phyloP scores from a whole-genome alignment of 2,888 invertebrate genomes.

The Papilio protenor region DNA sequence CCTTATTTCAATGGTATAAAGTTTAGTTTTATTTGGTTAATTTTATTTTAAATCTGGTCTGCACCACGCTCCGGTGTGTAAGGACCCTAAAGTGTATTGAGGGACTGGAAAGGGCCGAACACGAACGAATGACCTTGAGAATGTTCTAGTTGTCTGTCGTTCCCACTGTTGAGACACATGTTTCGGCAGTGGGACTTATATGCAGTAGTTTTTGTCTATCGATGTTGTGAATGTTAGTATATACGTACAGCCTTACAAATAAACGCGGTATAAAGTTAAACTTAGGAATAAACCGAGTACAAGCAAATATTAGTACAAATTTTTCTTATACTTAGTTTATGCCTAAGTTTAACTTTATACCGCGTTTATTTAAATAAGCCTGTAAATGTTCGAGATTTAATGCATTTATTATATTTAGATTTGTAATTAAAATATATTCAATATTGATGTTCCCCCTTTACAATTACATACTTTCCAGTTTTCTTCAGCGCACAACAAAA shows the following conservation, averaged over 20 bases:
- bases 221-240: slow-evolving; percentile 26
- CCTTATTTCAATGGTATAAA: too few relatives aligned
- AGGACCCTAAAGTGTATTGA: slow-evolving; percentile 11
- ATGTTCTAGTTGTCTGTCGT: neutral
- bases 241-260: neutral
- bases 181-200: neutral
- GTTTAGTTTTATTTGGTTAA: too few relatives aligned
- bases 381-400: slow-evolving; percentile 1
- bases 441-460: slow-evolving; percentile 10
- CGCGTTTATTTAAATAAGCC: too few relatives aligned
- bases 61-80: too few relatives aligned
- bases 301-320: too few relatives aligned
- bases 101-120: slow-evolving; percentile 24
- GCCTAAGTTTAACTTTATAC: too few relatives aligned
- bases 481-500: slow-evolving; percentile 32
- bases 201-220: neutral
- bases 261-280: too few relatives aligned
- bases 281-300: too few relatives aligned
- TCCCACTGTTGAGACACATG: neutral
- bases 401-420: slow-evolving; percentile 25
- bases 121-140: neutral
- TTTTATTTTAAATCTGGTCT: too few relatives aligned
- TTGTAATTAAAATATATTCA: slow-evolving; percentile 18
- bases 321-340: too few relatives aligned
- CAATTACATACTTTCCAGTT: slow-evolving; percentile 39